Percentiles rank a stretch among this genome's conserved stretches.
Evolutionary conservation across 2,888 invertebrate genomes (phyloP).

Genomic region (Polylopha cassiicola): DNA sequence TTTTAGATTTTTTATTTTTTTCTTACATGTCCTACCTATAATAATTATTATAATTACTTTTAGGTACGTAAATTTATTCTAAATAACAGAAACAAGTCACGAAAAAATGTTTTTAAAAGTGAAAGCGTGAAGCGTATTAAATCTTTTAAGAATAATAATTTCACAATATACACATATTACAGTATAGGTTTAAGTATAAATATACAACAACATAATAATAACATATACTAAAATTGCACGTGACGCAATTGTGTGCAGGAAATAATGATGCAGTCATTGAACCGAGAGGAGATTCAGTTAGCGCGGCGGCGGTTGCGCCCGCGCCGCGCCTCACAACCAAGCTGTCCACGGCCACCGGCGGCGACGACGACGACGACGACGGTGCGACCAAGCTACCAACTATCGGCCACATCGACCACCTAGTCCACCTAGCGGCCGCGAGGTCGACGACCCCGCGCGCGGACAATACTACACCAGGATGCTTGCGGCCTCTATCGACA

Average conservation of each 20-base stretch:
- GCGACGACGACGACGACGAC: constrained; percentile 18
- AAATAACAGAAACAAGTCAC: constrained; percentile 77
- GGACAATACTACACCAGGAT: constrained; percentile 23
- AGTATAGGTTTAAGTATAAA: constrained; percentile 72
- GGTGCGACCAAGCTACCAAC: constrained; percentile 22
- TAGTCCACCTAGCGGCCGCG: constrained; percentile 7
- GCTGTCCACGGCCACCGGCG: constrained; percentile 31
- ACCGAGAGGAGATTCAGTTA: constrained; percentile 72
- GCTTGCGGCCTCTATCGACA: constrained; percentile 29
- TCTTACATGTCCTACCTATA: constrained; percentile 53
- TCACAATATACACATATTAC: constrained; percentile 75
- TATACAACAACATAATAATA: constrained; percentile 77
- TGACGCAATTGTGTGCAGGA: constrained; percentile 72
- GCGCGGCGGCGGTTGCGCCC: constrained; percentile 34
- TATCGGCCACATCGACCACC: constrained; percentile 23
- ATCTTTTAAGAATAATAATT: constrained; percentile 73
- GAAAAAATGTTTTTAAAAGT: constrained; percentile 67
- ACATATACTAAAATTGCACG: constrained; percentile 76
- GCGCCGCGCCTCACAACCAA: constrained; percentile 64
- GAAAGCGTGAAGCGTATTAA: constrained; percentile 76
- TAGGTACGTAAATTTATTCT: constrained; percentile 77
- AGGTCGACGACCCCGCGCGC: constrained; percentile 15
- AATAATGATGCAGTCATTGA: constrained; percentile 71
- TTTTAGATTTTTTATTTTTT: constrained; percentile 41
- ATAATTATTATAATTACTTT: constrained; percentile 75